Conservation (phyloP, 2,888 invertebrate species). For the Drosophila tripunctata region DNA sequence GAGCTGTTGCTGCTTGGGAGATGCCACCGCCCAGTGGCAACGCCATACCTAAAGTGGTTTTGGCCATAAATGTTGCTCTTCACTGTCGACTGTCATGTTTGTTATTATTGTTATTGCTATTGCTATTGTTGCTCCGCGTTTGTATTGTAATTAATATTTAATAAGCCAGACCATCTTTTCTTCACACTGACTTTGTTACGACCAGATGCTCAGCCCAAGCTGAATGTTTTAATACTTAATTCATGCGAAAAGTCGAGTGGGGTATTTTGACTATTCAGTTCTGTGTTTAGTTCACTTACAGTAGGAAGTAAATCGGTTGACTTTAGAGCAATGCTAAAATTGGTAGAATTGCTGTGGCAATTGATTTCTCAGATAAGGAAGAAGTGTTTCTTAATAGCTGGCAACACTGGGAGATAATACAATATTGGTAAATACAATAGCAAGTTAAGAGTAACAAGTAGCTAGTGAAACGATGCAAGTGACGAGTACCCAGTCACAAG, state of each 20-base stretch:
- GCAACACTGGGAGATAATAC: too few species aligned
- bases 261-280: neutral
- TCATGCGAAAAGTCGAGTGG: neutral
- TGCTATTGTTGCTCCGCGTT: slow-evolving; percentile 39
- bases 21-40: slow-evolving; percentile 76
- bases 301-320: too few species aligned
- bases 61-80: slow-evolving; percentile 64
- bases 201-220: neutral
- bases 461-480: too few species aligned
- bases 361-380: neutral
- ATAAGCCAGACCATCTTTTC: slow-evolving; percentile 61
- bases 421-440: neutral
- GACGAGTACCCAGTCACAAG: too few species aligned
- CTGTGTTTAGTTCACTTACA: too few species aligned
- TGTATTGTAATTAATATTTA: slow-evolving; percentile 77
- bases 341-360: neutral
- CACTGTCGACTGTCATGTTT: slow-evolving; percentile 6
- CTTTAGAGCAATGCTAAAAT: too few species aligned
- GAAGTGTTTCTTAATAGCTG: neutral
- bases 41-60: slow-evolving; percentile 62
- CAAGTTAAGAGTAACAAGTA: too few species aligned
- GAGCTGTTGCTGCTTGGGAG: slow-evolving; percentile 30
- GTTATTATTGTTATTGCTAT: slow-evolving; percentile 42
- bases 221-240: neutral
- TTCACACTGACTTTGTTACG: slow-evolving; percentile 35